Conservation (phyloP, 2,888 invertebrate species). For the Drosophila pegasa region DNA sequence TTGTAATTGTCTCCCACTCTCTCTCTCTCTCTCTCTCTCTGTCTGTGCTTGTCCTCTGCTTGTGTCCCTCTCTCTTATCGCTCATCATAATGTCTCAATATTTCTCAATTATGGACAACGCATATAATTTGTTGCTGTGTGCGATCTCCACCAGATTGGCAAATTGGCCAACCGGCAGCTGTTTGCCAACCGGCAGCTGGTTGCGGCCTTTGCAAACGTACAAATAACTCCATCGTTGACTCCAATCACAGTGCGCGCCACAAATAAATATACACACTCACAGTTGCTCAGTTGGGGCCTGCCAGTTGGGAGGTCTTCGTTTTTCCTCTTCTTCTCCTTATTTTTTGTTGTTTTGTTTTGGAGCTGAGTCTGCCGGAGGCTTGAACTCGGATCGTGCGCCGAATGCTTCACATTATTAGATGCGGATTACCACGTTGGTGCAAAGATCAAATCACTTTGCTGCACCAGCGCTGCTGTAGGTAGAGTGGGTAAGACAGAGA, state of each 20-base stretch:
- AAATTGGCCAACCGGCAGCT: slow-evolving; percentile 47
- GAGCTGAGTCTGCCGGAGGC: slow-evolving; percentile 28
- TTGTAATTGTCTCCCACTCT: slow-evolving; percentile 48
- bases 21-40: not conserved
- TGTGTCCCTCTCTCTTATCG: slow-evolving; percentile 13
- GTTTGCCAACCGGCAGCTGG: slow-evolving; percentile 29
- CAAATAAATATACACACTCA: slow-evolving; percentile 12
- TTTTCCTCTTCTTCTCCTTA: slow-evolving; percentile 29
- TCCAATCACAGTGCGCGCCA: slow-evolving; percentile 75
- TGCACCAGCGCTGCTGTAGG: slow-evolving; percentile 65
- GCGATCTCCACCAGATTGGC: slow-evolving; percentile 53
- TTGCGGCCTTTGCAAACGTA: slow-evolving; percentile 65
- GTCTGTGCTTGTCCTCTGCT: not conserved
- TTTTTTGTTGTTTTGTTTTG: slow-evolving; percentile 15
- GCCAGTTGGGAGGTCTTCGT: slow-evolving; percentile 71
- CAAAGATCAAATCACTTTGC: slow-evolving; percentile 81
- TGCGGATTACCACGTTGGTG: slow-evolving; percentile 81
- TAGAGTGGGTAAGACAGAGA: slow-evolving; percentile 26
- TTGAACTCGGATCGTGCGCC: slow-evolving; percentile 75
- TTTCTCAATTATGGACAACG: slow-evolving; percentile 77
- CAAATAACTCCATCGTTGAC: slow-evolving; percentile 82
- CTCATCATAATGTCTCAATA: slow-evolving; percentile 73
- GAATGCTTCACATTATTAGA: slow-evolving; percentile 83
- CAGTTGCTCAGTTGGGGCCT: slow-evolving; percentile 10
- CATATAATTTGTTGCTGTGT: slow-evolving; percentile 78